Conservation (phyloP, 2,888 invertebrate genomes). For the Oconnorella tubifera region DNA sequence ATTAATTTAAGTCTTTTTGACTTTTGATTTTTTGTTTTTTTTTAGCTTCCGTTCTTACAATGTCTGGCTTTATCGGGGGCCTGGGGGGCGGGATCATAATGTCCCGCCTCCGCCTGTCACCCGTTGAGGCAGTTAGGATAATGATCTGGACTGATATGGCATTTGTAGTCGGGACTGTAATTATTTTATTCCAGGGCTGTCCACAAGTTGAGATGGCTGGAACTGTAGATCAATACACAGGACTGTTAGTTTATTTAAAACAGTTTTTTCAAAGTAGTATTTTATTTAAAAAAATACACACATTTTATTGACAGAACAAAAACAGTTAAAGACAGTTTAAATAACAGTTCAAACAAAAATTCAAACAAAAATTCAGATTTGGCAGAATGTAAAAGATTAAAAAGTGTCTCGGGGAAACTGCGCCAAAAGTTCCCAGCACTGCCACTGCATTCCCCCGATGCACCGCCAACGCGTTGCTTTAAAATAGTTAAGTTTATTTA, state of each 20-base stretch:
- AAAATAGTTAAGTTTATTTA: too few relatives aligned
- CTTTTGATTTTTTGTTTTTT: neutral
- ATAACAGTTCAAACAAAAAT: too few relatives aligned
- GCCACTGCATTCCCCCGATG: too few relatives aligned
- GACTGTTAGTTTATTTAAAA: constrained; percentile 2
- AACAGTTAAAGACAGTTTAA: too few relatives aligned
- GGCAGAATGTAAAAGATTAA: too few relatives aligned
- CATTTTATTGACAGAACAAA: neutral
- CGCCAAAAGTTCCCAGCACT: too few relatives aligned
- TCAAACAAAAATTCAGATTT: too few relatives aligned
- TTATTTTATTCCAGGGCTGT: constrained; percentile 27
- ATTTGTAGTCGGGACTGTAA: constrained; percentile 10
- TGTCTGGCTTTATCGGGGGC: constrained; percentile 27
- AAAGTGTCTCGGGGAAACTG: too few relatives aligned
- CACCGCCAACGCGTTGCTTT: too few relatives aligned
- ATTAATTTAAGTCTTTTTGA: neutral
- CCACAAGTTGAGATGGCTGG: constrained; percentile 29
- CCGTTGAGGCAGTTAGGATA: constrained; percentile 17
- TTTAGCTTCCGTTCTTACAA: constrained; percentile 22
- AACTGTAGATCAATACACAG: constrained; percentile 4
- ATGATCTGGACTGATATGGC: constrained; percentile 11
- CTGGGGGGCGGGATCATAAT: constrained; percentile 27
- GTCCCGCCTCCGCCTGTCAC: constrained; percentile 19
- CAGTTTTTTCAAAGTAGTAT: neutral
- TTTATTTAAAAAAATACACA: neutral